These are phyloP conservation scores for Saccostrea echinata DNA, from an alignment of 1,140 invertebrate genomes.

Conservation along the genomic window DNA sequence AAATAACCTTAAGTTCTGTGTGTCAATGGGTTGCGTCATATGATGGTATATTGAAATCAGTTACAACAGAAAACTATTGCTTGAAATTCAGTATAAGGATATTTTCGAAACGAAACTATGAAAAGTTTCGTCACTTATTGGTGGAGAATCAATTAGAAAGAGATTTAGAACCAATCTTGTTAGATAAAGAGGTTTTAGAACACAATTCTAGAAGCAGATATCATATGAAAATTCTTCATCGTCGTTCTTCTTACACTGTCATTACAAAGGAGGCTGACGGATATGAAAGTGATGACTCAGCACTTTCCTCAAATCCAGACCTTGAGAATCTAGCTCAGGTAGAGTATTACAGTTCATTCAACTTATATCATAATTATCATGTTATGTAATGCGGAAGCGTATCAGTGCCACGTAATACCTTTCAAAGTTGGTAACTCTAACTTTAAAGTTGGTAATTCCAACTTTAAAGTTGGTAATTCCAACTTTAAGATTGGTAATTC, in stretches of 20 bases:
- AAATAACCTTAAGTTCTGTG: not conserved
- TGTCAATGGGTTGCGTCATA: not conserved
- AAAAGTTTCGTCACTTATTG: not conserved
- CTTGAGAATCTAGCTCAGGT: too few species aligned
- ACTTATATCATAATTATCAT: too few species aligned
- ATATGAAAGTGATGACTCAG: not conserved
- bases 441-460: too few species aligned
- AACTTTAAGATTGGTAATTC: too few species aligned
- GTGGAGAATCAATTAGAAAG: not conserved
- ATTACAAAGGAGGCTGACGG: not conserved
- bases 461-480: too few species aligned
- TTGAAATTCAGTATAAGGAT: not conserved
- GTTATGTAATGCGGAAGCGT: too few species aligned
- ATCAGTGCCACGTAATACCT: too few species aligned
- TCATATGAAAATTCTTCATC: not conserved
- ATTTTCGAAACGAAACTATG: constrained; percentile 3
- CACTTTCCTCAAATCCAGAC: not conserved
- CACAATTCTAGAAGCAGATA: not conserved
- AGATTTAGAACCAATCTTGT: not conserved
- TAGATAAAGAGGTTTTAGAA: not conserved
- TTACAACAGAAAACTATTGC: not conserved
- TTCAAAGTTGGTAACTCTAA: too few species aligned
- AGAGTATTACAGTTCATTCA: too few species aligned
- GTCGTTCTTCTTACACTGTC: not conserved
- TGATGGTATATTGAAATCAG: not conserved